These are phyloP conservation scores for Microctonus brassicae DNA, from an alignment of 2,888 invertebrate species.

Conservation along the genomic window DNA sequence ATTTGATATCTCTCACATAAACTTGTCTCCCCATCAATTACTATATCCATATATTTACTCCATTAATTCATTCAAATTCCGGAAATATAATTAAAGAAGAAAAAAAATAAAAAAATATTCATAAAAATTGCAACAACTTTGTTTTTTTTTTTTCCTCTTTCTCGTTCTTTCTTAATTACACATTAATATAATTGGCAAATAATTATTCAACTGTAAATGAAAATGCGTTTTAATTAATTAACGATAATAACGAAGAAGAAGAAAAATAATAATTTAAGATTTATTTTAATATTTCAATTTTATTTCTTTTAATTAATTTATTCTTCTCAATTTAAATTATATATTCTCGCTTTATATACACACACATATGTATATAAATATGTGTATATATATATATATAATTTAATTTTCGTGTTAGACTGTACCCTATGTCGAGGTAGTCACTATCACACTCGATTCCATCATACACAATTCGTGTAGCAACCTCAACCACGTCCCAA, in stretches of 20 bases:
- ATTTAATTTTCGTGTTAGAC: conserved; percentile 42
- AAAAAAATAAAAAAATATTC: no score
- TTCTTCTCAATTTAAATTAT: not conserved
- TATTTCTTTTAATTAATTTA: not conserved
- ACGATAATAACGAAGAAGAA: not conserved
- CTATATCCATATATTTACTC: not conserved
- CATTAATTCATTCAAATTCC: not conserved
- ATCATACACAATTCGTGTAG: conserved; percentile 54
- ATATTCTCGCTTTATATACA: no score
- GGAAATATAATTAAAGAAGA: not conserved
- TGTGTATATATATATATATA: not conserved
- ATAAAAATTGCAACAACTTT: not conserved
- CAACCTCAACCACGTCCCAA: conserved; percentile 51
- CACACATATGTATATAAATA: not conserved
- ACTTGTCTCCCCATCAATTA: not conserved
- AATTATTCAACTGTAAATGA: not conserved
- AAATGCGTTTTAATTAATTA: not conserved
- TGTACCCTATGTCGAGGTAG: conserved; percentile 44
- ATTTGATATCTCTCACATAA: not conserved
- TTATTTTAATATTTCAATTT: not conserved
- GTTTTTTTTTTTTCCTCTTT: not conserved
- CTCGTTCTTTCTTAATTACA: not conserved
- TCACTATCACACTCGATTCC: conserved; percentile 54
- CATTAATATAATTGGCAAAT: not conserved
- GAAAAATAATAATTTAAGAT: not conserved